Conservation (phyloP, 2,113 vertebrate species). For the Xyliphius kryptos region DNA sequence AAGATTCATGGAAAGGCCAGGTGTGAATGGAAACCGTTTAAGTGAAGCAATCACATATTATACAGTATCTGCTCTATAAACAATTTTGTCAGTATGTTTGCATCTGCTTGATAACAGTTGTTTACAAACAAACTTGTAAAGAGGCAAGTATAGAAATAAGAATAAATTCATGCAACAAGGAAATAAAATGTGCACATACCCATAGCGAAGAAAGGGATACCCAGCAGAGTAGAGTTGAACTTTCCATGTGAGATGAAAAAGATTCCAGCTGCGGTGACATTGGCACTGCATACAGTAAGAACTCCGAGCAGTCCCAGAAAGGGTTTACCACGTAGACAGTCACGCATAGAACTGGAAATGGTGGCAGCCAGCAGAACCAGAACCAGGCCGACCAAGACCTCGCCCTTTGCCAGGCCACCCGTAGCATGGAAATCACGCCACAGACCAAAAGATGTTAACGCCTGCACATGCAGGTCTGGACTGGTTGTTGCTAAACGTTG, state of each 20-base stretch:
- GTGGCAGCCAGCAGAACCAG: conserved; percentile 90
- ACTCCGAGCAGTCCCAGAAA: conserved; percentile 94
- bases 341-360: conserved; percentile 95
- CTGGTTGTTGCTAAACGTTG: conserved; percentile 73
- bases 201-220: conserved; percentile 98
- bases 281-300: conserved; percentile 92
- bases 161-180: no score
- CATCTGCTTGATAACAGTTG: no score
- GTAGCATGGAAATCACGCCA: conserved; percentile 95
- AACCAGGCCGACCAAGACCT: conserved; percentile 92
- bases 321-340: conserved; percentile 94
- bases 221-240: conserved; percentile 96
- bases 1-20: no score
- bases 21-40: no score
- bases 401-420: conserved; percentile 84
- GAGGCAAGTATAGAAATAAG: no score
- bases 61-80: no score
- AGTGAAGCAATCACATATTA: no score
- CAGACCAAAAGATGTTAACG: conserved; percentile 88
- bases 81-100: no score
- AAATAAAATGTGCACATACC: no score
- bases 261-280: conserved; percentile 91
- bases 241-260: conserved; percentile 98
- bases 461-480: conserved; percentile 77
- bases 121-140: no score